A percentile compares a stretch with the other conserved stretches of the same genome.
Conservation (phyloP, 2,888 invertebrate genomes). For the Oxytorus armatus region DNA sequence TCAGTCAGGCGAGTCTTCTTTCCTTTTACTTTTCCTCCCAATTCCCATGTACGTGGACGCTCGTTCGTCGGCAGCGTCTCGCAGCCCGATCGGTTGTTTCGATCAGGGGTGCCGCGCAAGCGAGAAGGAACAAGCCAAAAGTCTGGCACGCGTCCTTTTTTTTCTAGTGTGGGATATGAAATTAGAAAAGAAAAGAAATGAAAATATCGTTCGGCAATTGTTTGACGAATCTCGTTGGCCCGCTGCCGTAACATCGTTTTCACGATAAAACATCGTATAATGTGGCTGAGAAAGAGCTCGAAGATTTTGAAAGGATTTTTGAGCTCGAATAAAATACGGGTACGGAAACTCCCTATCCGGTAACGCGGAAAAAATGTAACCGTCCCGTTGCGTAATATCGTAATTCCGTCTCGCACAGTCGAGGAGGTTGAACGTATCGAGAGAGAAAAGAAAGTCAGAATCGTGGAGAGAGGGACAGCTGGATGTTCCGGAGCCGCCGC, state of each 20-base stretch:
- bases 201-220: conserved; percentile 21
- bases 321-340: conserved; percentile 25
- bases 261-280: not conserved
- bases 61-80: too few species aligned
- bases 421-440: conserved; percentile 9
- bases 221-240: not conserved
- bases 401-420: conserved; percentile 11
- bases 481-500: conserved; percentile 59
- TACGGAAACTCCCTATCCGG: not conserved
- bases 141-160: too few species aligned
- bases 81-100: too few species aligned
- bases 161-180: not conserved
- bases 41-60: too few species aligned
- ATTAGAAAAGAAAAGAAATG: not conserved
- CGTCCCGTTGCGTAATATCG: not conserved
- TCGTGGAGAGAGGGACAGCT: conserved; percentile 9
- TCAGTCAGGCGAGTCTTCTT: too few species aligned
- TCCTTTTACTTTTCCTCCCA: too few species aligned
- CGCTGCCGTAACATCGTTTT: not conserved
- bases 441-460: not conserved
- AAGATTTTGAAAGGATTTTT: conserved; percentile 26
- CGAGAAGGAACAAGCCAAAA: too few species aligned
- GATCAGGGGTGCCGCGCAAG: too few species aligned
- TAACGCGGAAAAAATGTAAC: not conserved
- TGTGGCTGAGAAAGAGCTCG: conserved; percentile 45